A percentile compares a stretch with the other conserved stretches of the same genome.
Conservation (phyloP, 1,140 invertebrate genomes). For the Penaeus indicus region DNA sequence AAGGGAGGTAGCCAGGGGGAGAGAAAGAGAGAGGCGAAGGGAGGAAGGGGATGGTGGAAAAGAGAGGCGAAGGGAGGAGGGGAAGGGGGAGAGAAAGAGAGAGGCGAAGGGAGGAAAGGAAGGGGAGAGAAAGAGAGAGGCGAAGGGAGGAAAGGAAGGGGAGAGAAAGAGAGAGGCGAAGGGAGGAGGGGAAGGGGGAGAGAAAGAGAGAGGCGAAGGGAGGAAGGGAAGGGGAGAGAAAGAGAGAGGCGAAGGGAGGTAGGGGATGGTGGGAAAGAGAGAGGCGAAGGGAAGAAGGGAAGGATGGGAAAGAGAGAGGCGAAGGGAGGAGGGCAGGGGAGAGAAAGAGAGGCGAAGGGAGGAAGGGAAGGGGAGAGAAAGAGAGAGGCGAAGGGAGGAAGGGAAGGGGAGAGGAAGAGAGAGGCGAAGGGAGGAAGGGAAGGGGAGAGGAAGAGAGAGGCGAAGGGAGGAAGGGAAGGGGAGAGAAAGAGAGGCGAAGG, state of each 20-base stretch:
- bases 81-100: too few species aligned
- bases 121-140: too few species aligned
- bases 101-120: too few species aligned
- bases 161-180: neutral
- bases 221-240: neutral
- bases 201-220: neutral
- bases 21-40: too few species aligned
- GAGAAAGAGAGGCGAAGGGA: too few species aligned
- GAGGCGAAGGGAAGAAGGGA: neutral
- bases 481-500: too few species aligned
- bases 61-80: too few species aligned
- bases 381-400: neutral
- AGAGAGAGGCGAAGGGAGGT: neutral
- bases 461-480: too few species aligned
- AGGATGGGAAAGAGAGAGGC: neutral
- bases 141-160: neutral
- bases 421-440: neutral
- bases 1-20: neutral
- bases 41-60: too few species aligned
- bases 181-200: neutral
- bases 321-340: neutral
- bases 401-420: neutral
- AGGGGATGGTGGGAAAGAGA: neutral
- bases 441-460: too few species aligned
- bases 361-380: neutral